phyloP scores from a whole-genome alignment of 2,113 vertebrate genomes.

The Paraplagusia blochii region DNA sequence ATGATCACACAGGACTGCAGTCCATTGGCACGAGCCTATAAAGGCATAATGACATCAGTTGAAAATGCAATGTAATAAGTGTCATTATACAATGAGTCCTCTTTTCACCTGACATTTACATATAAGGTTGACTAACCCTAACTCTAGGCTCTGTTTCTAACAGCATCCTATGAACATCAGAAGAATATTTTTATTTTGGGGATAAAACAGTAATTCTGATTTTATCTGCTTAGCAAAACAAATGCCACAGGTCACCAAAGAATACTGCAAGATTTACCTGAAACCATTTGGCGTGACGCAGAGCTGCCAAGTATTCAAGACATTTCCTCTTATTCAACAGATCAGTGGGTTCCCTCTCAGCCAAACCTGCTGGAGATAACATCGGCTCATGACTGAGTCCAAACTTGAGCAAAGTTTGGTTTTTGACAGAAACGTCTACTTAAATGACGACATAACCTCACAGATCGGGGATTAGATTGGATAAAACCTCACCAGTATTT shows the following conservation, averaged over 20 bases:
- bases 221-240: too few species aligned
- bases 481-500: neutral
- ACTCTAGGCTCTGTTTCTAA: too few species aligned
- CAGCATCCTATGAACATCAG: too few species aligned
- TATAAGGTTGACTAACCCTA: too few species aligned
- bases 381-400: slow-evolving; percentile 17
- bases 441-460: neutral
- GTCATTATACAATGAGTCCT: neutral
- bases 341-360: slow-evolving; percentile 68
- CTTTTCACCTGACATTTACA: neutral
- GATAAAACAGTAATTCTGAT: too few species aligned
- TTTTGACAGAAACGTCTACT: neutral
- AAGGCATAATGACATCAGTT: too few species aligned
- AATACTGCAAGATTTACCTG: slow-evolving; percentile 70
- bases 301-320: slow-evolving; percentile 78
- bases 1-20: slow-evolving; percentile 83
- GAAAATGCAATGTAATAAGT: neutral
- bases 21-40: slow-evolving; percentile 83
- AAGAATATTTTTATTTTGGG: too few species aligned
- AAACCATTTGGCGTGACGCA: slow-evolving; percentile 86
- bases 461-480: slow-evolving; percentile 1
- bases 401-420: neutral
- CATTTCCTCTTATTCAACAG: slow-evolving; percentile 75
- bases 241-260: too few species aligned
- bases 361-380: slow-evolving; percentile 30